Conservation (phyloP, 2,113 vertebrate genomes). For the Anguilla japonica region DNA sequence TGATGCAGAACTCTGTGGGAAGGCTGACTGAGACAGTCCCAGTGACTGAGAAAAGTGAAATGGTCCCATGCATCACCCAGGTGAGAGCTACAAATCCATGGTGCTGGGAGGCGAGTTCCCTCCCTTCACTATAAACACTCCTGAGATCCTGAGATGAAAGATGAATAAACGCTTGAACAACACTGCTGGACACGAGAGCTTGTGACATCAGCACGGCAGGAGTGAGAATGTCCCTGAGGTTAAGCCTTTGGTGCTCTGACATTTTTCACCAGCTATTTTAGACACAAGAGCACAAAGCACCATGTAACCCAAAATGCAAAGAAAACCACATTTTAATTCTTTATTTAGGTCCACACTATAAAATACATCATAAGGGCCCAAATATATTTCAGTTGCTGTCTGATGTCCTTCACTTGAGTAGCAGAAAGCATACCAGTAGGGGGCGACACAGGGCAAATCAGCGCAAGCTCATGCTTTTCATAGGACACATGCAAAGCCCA, state of each 20-base stretch:
- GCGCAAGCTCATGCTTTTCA: too few species aligned
- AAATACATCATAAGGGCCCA: too few species aligned
- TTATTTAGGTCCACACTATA: too few species aligned
- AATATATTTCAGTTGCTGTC: too few species aligned
- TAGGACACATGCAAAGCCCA: neutral
- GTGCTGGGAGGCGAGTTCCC: too few species aligned
- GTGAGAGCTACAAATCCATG: too few species aligned
- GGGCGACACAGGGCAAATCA: neutral
- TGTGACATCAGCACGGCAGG: neutral
- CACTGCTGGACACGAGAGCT: neutral
- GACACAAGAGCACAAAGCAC: neutral
- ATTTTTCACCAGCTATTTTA: slow-evolving; percentile 51
- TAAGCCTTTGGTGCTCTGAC: slow-evolving; percentile 48
- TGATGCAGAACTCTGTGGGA: neutral
- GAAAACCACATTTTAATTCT: neutral
- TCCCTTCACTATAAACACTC: too few species aligned
- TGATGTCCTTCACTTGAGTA: too few species aligned
- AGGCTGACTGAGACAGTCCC: neutral
- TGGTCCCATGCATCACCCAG: too few species aligned
- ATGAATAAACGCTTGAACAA: neutral
- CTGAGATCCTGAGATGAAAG: too few species aligned
- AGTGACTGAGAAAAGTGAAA: too few species aligned
- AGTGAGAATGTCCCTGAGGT: slow-evolving; percentile 10
- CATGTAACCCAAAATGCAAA: slow-evolving; percentile 3
- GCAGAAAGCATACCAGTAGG: too few species aligned